These are phyloP conservation scores for Malurus melanocephalus DNA, from an alignment of 2,113 vertebrate species.

Conservation along the genomic window DNA sequence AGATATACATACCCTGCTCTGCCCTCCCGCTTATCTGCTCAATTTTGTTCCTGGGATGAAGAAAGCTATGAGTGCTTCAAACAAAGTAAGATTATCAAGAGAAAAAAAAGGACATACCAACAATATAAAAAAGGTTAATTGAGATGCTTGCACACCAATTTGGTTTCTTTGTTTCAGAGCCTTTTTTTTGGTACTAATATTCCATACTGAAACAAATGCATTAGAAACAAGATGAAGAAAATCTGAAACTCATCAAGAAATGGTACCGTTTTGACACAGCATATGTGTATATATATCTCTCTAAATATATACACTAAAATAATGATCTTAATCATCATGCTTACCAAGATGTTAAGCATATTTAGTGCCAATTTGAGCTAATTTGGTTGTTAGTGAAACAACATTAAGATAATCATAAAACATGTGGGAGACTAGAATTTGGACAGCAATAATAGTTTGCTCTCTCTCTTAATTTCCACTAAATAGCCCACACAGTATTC, in stretches of 20 bases:
- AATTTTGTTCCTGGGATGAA: not conserved
- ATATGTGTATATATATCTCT: no score
- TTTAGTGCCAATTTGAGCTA: not conserved
- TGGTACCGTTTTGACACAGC: no score
- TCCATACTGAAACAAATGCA: not conserved
- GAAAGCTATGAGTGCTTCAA: not conserved
- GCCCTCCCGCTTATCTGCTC: not conserved
- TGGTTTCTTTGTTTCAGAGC: not conserved
- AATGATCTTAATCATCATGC: not conserved
- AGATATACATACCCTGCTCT: not conserved
- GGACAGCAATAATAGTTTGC: not conserved
- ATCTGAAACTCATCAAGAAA: not conserved
- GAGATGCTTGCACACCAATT: not conserved
- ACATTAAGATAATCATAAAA: not conserved
- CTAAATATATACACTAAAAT: not conserved
- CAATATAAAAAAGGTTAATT: not conserved
- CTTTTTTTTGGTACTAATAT: not conserved
- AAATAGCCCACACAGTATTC: not conserved
- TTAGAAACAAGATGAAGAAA: not conserved
- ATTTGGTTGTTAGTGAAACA: not conserved
- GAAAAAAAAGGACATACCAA: not conserved
- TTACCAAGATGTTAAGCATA: not conserved
- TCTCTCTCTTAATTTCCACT: slow-evolving; percentile 2
- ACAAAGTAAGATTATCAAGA: not conserved
- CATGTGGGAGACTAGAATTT: not conserved